A percentile compares a stretch with the other conserved stretches of the same genome.
Conservation (phyloP, 2,113 vertebrate genomes). For the Onychostoma macrolepis region DNA sequence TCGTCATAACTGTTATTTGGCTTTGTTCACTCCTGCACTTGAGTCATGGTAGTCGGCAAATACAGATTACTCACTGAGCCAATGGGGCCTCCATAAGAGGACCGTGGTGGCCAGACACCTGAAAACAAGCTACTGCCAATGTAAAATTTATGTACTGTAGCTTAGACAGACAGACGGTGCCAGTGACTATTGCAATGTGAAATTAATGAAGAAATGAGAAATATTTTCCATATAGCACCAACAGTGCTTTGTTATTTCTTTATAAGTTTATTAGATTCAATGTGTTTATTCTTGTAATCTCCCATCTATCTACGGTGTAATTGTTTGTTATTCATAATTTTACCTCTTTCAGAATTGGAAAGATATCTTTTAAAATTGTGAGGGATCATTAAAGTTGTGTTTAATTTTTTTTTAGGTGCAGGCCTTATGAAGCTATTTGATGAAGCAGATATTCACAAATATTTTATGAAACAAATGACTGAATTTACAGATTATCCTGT, state of each 20-base stretch:
- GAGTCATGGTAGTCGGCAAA: too few relatives aligned
- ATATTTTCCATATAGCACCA: not conserved
- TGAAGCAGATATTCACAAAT: not conserved
- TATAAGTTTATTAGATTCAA: not conserved
- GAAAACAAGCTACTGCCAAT: constrained; percentile 2
- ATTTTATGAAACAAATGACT: not conserved
- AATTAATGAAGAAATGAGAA: not conserved
- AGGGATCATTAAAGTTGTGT: not conserved
- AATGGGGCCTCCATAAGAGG: not conserved
- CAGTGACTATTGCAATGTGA: not conserved
- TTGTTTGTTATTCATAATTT: not conserved
- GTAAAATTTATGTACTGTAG: not conserved
- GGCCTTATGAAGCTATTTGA: not conserved
- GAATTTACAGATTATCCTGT: too few relatives aligned
- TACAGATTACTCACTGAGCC: not conserved
- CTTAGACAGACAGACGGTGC: not conserved
- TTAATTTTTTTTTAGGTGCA: too few relatives aligned
- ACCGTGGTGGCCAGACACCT: not conserved
- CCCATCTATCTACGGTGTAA: not conserved
- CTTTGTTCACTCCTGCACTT: not conserved
- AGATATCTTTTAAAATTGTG: not conserved
- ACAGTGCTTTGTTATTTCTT: not conserved
- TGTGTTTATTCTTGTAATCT: not conserved
- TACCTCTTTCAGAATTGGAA: too few relatives aligned
- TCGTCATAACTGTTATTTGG: not conserved